These are phyloP conservation scores for Lepetodrilus schrolli DNA, from an alignment of 2,888 invertebrate species.

Conservation along the genomic window DNA sequence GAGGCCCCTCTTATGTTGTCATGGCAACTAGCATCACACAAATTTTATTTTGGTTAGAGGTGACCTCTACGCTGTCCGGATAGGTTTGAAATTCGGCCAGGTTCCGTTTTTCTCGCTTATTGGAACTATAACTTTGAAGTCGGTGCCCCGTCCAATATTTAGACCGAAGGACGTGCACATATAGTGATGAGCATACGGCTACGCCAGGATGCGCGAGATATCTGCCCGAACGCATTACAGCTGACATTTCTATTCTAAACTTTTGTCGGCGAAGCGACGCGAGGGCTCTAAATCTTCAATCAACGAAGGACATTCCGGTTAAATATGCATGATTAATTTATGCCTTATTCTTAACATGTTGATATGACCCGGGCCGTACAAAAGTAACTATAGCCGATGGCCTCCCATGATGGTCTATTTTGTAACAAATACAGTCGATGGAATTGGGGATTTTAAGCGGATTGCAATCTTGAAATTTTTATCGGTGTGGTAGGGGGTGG, in stretches of 20 bases:
- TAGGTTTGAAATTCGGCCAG: slow-evolving; percentile 31
- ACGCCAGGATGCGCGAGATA: not conserved
- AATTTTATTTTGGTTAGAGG: slow-evolving; percentile 40
- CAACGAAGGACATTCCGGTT: not conserved
- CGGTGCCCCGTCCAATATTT: not conserved
- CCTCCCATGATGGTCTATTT: no score
- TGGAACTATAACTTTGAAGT: not conserved
- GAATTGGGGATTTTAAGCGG: no score
- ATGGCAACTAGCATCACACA: slow-evolving; percentile 41
- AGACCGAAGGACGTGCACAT: no score
- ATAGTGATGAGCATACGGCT: no score
- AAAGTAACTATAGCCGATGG: no score
- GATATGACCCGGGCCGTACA: not conserved
- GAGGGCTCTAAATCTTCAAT: not conserved
- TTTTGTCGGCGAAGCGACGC: not conserved
- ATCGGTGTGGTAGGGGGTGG: no score
- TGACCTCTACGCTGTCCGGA: slow-evolving; percentile 33
- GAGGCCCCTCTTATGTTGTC: slow-evolving; percentile 42
- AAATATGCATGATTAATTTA: slow-evolving; percentile 31
- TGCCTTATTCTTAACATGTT: slow-evolving; percentile 11
- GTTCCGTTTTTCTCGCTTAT: not conserved
- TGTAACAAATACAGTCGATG: no score
- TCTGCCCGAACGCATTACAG: slow-evolving; percentile 12
- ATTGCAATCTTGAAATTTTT: no score
- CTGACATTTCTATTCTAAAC: slow-evolving; percentile 25